Evolutionary conservation across 2,113 vertebrate species (phyloP), one percentile per base, ranked within the genome.

Genomic region (Siniperca chuatsi): DNA sequence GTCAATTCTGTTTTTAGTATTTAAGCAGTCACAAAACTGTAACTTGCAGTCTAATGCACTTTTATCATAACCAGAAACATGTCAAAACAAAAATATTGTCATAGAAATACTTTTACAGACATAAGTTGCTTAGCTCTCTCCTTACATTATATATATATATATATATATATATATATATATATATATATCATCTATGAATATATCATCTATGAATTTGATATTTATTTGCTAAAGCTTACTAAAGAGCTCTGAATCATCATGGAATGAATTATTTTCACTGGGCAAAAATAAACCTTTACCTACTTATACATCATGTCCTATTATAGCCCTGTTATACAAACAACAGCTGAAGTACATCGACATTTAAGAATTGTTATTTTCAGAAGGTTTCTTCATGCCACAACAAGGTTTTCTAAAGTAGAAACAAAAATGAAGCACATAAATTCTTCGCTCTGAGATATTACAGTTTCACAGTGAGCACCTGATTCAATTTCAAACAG

Each of bases 401-500:
- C 15, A 4, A 29, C 46, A 25, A 46, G 15, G 16, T 75, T 68
- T 68, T 54, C 6, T 44, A 8, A 13, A 20, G 25, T 1, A 15
- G 23, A 20, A 52, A 44, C 33, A 42, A n/a, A 61, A 62, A 55
- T 58, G 10, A 48, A 67, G 65, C 50, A 16, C 44, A 70, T 16
- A 50, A 7, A 64, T 83, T 70, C n/a, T 57, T 67, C 29, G 23
- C 25, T 67, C 33, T n/a, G 4, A 54, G 13, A 73, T 48, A 42
- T 72, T 55, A 52, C 40, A 66, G 65, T 80, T 77, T 67, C 40
- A 61, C 29, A 57, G 46, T 18, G 11, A 80, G 52, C 13, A 37
- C 33, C 70, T 88, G 64, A 75, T 78, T 84, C 12, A 52, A 25
- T 83, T 81, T 86, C 78, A 70, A 8, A 73, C 69, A 0, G 6